Evolutionary conservation across 1,140 invertebrate genomes (phyloP).

Genomic region (Drosophila ananassae): DNA sequence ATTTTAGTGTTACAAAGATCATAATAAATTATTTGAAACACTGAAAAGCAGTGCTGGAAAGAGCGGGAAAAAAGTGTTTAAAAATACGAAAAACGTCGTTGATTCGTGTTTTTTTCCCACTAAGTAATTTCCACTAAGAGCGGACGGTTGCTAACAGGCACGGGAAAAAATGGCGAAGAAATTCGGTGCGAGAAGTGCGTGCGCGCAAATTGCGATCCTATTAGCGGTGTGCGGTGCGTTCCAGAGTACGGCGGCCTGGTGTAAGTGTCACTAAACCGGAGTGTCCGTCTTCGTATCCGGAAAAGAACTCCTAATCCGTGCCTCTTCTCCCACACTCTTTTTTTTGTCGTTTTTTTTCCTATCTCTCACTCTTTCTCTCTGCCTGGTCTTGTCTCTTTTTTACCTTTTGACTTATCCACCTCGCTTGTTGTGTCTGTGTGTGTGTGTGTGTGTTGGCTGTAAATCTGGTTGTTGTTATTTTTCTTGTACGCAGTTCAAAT

Average conservation of each 20-base stretch:
- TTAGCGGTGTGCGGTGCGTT: conserved; percentile 54
- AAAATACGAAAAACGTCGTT: not conserved
- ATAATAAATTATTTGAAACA: not conserved
- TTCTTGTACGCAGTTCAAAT: conserved; percentile 29
- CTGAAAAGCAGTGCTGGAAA: not conserved
- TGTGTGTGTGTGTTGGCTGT: conserved; percentile 32
- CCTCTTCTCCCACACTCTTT: not conserved
- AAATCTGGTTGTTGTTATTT: conserved; percentile 52
- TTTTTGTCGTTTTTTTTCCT: not conserved
- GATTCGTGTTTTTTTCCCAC: conserved; percentile 29
- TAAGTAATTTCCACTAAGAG: conserved; percentile 11
- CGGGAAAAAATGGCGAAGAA: conserved; percentile 67
- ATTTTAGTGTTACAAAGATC: not conserved
- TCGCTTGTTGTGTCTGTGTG: conserved; percentile 17
- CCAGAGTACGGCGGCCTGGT: conserved; percentile 22
- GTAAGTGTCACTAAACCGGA: conserved; percentile 46
- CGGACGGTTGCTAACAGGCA: conserved; percentile 46
- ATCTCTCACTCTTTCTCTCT: not conserved
- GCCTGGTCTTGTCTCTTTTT: not conserved
- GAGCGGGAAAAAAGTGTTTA: not conserved
- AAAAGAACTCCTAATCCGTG: not conserved
- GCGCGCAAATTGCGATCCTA: conserved; percentile 69
- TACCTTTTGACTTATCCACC: not conserved
- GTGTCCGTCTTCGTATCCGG: not conserved
- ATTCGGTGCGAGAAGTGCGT: conserved; percentile 59